phyloP scores from a whole-genome alignment of 1,140 invertebrate species.

The Drosophila kikkawai region DNA sequence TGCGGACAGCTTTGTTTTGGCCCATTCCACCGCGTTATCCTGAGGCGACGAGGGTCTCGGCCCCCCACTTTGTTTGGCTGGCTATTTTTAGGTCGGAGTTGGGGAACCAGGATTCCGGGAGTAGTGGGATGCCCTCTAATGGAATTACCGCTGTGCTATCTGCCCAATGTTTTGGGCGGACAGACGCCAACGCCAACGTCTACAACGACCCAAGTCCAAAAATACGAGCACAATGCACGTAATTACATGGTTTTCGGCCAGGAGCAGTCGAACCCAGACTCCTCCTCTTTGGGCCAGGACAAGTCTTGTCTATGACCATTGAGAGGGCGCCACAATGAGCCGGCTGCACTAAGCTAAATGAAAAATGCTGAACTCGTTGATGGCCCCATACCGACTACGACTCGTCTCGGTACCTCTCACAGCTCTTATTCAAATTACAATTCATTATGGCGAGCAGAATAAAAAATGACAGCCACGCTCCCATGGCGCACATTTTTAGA shows the following conservation, averaged over 20 bases:
- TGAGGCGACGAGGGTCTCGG: constrained; percentile 6
- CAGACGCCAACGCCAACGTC: constrained; percentile 34
- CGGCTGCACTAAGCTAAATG: constrained; percentile 76
- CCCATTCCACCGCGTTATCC: not conserved
- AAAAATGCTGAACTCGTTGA: constrained; percentile 64
- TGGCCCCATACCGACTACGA: constrained; percentile 10
- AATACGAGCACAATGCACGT: constrained; percentile 52
- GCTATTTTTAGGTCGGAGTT: constrained; percentile 43
- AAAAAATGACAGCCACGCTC: constrained; percentile 49
- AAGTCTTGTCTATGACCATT: constrained; percentile 58
- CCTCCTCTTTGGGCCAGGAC: not conserved
- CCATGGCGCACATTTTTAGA: constrained; percentile 20
- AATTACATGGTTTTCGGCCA: constrained; percentile 58
- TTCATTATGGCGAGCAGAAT: constrained; percentile 71
- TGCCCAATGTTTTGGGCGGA: constrained; percentile 64
- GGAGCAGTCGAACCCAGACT: constrained; percentile 29
- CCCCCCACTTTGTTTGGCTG: constrained; percentile 26
- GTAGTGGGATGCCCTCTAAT: constrained; percentile 57
- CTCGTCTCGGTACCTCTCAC: constrained; percentile 34
- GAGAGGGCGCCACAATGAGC: constrained; percentile 58
- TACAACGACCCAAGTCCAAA: constrained; percentile 53
- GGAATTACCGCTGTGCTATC: constrained; percentile 71
- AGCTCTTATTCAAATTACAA: constrained; percentile 79
- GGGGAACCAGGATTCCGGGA: constrained; percentile 21
- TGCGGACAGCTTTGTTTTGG: constrained; percentile 43